Evolutionary conservation across 2,113 vertebrate species (phyloP).

Genomic region (Nymphicus hollandicus): DNA sequence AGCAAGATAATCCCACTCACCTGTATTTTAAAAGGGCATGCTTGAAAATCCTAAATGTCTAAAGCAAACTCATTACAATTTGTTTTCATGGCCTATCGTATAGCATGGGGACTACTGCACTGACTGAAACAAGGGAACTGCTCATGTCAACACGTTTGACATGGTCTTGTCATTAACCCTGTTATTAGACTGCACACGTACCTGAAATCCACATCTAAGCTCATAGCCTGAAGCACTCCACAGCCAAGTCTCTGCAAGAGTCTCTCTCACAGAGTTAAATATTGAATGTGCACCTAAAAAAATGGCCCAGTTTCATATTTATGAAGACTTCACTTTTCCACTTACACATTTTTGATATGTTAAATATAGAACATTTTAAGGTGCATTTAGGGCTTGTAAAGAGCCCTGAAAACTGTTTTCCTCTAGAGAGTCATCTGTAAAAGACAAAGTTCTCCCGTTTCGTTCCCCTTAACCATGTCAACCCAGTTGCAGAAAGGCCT

Average conservation of each 20-base stretch:
- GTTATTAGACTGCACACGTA: conserved; percentile 4
- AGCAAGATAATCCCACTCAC: conserved; percentile 38
- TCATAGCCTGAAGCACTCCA: conserved; percentile 10
- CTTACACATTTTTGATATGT: neutral
- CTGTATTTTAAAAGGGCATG: conserved; percentile 24
- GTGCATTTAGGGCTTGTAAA: neutral
- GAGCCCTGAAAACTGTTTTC: neutral
- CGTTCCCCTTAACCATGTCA: neutral
- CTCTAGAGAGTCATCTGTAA: neutral
- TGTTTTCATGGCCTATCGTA: neutral
- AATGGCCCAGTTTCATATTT: conserved; percentile 44
- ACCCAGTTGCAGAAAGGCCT: neutral
- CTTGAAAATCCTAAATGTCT: neutral
- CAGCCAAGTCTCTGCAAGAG: conserved; percentile 40
- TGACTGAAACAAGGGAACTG: neutral
- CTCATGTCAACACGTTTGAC: conserved; percentile 10
- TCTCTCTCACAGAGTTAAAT: conserved; percentile 22
- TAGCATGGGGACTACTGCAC: neutral
- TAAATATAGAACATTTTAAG: conserved; percentile 1
- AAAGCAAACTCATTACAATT: neutral
- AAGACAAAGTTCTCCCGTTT: neutral
- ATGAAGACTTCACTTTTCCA: neutral
- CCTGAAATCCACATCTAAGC: conserved; percentile 44
- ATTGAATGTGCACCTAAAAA: conserved; percentile 13
- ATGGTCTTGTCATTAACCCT: conserved; percentile 13